Base-by-base conservation (phyloP, 2,888 invertebrate genomes). In the Syrphus vitripennis region DNA sequence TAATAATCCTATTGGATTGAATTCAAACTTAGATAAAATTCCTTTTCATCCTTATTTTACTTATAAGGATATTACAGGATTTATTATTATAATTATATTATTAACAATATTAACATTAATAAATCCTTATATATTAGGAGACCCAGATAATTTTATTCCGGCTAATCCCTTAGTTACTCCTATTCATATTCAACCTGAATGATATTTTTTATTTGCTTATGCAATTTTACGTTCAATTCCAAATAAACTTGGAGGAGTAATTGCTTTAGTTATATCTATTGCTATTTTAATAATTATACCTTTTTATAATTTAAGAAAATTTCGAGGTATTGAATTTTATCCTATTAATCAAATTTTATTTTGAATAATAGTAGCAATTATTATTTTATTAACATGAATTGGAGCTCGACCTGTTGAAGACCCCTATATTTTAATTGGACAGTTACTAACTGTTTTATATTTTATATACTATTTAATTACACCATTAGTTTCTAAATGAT, bases 191-290 rank as follows among this genome's bases (percentile, higher is more conserved):
- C 95, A 96, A 94, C 96, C 96, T 57, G 96, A 97, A 94, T 97
- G 96, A 95, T 97, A 97, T 91, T 97, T 96, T 90, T 91, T 97
- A 93, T 96, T 96, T 93, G 96, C 96, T 14, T 96, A 96, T 92
- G 95, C 96, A 19, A 96, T 97, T 93, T 88, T 97, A 90, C 96
- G 96, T 29, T 96, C 96, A 45, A 96, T 97, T 78, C 96, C 96
- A 6, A 96, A 95, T 93, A 96, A 97, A 94, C 90, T 96, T 93
- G 96, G 96, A 70, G 96, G 96, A 87, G 96, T 96, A 71, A 89
- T 90, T 88, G 90, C 90, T 0, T 50, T 90, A 88, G 81, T 90
- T 0, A 89, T 94, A 91, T 95, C 95, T 83, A 95, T 96, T 93
- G 90, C 94, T 89, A 95, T 96, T 93, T 92, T 96, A 93, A 92